A percentile compares a stretch with the other conserved stretches of the same genome.
Conservation (phyloP, 1,140 invertebrate genomes). For the Hylyphantes graminicola region DNA sequence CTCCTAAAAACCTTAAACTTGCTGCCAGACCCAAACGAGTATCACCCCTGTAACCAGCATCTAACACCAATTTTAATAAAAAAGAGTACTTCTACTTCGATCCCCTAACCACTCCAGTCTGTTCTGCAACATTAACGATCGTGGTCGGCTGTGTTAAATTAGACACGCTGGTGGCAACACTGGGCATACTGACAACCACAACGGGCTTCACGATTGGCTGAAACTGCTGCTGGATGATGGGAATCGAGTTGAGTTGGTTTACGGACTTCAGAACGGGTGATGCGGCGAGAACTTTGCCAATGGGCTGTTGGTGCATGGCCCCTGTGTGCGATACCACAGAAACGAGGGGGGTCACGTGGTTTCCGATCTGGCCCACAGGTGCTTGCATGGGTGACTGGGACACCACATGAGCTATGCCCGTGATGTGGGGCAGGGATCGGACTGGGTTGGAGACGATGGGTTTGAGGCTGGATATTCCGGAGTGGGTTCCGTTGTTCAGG, state of each 20-base stretch:
- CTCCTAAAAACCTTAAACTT: too few relatives aligned
- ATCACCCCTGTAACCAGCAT: background rate
- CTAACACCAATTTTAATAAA: conserved; percentile 13
- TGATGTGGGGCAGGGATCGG: conserved; percentile 35
- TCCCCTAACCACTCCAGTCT: conserved; percentile 35
- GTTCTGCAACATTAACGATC: conserved; percentile 36
- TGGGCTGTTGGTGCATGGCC: conserved; percentile 34
- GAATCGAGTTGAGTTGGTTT: conserved; percentile 50
- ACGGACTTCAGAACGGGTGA: conserved; percentile 56
- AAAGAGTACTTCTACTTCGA: conserved; percentile 27
- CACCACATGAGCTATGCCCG: conserved; percentile 55
- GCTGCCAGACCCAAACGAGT: too few relatives aligned
- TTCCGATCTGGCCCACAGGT: conserved; percentile 51
- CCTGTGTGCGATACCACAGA: conserved; percentile 56
- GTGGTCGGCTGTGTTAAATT: conserved; percentile 11
- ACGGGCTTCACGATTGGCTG: conserved; percentile 52
- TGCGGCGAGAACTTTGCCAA: conserved; percentile 53
- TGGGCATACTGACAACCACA: conserved; percentile 60
- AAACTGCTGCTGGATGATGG: conserved; percentile 58
- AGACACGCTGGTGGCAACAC: conserved; percentile 34
- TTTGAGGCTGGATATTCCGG: conserved; percentile 32
- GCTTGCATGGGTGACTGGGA: conserved; percentile 52
- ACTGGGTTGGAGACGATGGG: conserved; percentile 18
- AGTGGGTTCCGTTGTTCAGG: conserved; percentile 46
- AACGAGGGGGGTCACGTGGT: conserved; percentile 52